These are phyloP conservation scores for Stenopsyche tienmushanensis DNA, from an alignment of 1,140 invertebrate species.

Conservation along the genomic window DNA sequence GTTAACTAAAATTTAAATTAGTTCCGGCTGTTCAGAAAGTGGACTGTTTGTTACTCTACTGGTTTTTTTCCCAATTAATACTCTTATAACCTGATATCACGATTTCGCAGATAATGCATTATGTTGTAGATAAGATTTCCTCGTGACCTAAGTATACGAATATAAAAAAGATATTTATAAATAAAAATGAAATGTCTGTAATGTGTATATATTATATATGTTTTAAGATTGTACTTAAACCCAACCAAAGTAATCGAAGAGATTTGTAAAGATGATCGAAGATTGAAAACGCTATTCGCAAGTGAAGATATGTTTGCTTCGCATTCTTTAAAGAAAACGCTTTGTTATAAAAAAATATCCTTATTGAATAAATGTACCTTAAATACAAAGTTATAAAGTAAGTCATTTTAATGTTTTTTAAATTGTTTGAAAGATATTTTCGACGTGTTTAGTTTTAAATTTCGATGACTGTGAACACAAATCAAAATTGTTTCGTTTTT, in stretches of 20 bases:
- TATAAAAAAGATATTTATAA: conserved; percentile 24
- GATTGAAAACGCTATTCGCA: conserved; percentile 34
- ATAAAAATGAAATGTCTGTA: conserved; percentile 28
- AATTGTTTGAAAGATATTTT: background rate
- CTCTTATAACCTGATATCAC: background rate
- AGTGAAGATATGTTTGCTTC: conserved; percentile 40
- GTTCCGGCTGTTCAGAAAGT: background rate
- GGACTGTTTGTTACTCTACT: background rate
- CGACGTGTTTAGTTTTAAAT: conserved; percentile 4
- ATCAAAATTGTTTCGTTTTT: conserved; percentile 26
- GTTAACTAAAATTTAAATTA: too few relatives aligned
- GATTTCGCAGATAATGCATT: conserved; percentile 19
- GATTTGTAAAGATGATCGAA: conserved; percentile 34
- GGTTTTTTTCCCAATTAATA: background rate
- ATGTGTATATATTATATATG: conserved; percentile 35
- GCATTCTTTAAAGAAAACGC: conserved; percentile 32
- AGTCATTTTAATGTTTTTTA: conserved; percentile 26
- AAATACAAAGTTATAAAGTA: conserved; percentile 22
- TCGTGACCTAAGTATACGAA: conserved; percentile 41
- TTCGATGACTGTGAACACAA: conserved; percentile 15
- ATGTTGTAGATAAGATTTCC: conserved; percentile 40
- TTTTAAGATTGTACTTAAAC: conserved; percentile 40
- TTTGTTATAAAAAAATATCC: conserved; percentile 27
- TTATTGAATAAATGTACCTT: conserved; percentile 26
- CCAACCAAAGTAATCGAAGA: conserved; percentile 40